phyloP scores from a whole-genome alignment of 2,797 vertebrate species.

The Coracias cyanogaster region DNA sequence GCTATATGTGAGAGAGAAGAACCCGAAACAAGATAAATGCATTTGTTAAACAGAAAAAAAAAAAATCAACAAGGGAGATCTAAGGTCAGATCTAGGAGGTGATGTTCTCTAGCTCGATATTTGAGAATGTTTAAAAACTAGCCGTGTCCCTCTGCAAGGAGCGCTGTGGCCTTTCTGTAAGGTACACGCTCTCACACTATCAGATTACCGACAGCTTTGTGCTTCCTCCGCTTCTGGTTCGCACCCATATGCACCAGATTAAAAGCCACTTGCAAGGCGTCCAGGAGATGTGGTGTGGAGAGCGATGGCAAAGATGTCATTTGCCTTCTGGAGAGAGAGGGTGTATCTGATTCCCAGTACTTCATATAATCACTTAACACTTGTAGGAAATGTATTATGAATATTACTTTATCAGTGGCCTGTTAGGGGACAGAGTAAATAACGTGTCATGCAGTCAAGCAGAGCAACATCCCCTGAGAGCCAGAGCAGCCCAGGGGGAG shows the following conservation, averaged over 20 bases:
- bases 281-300: not conserved
- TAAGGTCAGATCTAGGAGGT: slow-evolving; percentile 40
- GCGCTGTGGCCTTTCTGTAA: not conserved
- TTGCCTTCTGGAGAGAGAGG: not conserved
- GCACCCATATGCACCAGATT: not conserved
- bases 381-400: not conserved
- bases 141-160: not conserved
- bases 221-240: not conserved
- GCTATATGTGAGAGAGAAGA: not conserved
- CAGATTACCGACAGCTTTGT: not conserved
- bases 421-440: not conserved
- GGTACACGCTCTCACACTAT: not conserved
- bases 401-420: not conserved
- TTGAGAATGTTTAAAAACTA: slow-evolving; percentile 52
- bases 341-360: not conserved
- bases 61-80: not conserved
- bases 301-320: not conserved
- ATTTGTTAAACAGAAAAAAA: not conserved
- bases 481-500: not conserved
- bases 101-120: slow-evolving; percentile 1
- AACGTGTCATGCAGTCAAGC: not conserved
- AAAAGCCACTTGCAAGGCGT: not conserved
- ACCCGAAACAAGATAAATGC: not conserved
- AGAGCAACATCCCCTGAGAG: not conserved
- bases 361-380: not conserved